Evolutionary conservation across 2,797 vertebrate species (phyloP).

Genomic region (Pteropus rufus): DNA sequence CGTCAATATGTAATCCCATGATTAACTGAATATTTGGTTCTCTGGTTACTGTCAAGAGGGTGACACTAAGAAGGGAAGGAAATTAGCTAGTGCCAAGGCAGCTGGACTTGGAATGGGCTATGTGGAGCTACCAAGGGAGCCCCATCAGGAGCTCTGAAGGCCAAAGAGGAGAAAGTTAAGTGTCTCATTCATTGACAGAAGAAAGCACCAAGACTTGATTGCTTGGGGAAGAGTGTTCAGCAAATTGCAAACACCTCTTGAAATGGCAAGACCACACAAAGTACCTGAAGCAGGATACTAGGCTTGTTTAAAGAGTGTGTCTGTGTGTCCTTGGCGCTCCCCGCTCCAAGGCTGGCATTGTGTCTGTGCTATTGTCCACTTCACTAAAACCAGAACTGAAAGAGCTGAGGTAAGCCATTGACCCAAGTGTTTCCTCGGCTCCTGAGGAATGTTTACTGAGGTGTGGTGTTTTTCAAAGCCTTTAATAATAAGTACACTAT

Average conservation of each 20-base stretch:
- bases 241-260: not conserved
- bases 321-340: not conserved
- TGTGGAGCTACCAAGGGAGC: not conserved
- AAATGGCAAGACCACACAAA: not conserved
- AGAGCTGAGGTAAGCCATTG: conserved; percentile 38
- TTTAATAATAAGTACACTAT: conserved; percentile 66
- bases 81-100: not conserved
- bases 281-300: not conserved
- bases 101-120: not conserved
- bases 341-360: not conserved
- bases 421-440: conserved; percentile 68
- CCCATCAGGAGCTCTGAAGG: not conserved
- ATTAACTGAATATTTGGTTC: not conserved
- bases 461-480: conserved; percentile 70
- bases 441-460: conserved; percentile 74
- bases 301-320: not conserved
- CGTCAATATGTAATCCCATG: not conserved
- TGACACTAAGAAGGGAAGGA: not conserved
- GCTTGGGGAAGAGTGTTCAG: not conserved
- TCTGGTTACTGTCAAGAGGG: not conserved
- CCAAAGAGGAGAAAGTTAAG: not conserved
- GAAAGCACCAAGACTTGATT: not conserved
- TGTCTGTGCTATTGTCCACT: conserved; percentile 62
- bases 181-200: not conserved
- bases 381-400: conserved; percentile 44